Base-by-base conservation (phyloP, 2,888 invertebrate species). In the Watsonalla cultraria region DNA sequence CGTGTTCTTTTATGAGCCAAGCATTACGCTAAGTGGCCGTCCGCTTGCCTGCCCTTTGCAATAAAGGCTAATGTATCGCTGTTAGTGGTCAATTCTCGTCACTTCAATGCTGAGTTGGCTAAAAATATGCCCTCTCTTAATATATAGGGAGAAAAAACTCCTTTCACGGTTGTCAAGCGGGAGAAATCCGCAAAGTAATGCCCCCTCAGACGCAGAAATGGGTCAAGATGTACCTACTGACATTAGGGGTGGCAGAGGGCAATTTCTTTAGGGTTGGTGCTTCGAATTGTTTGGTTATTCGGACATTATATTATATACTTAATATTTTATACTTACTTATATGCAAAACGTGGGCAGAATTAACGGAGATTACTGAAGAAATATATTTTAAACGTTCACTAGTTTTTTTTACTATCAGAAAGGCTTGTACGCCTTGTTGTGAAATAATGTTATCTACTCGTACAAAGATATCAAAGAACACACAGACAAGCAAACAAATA, bases 171-270 rank as follows among this genome's bases (percentile, higher is more conserved):
- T 80, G 77, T 80, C 73, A 76, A 79, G 77, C 72, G 68, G 64
- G 66, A 71, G 66, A 80, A 84, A 80, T 80, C 81, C 76, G 79
- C 82, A 72, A 75, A 77, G 82, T 84, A 82, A 82, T 80, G 74
- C 79, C 67, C 68, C 68, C 68, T 72, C 70, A 65, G 62, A 68
- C 57, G 64, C 70, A 73, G 72, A 84, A 86, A 72, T 78, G 72
- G 86, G 85, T 86, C 86, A 84, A 86, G 85, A 80, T 77, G 78
- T 68, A 70, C 42, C 42, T 42, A 42, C 64, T 64, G 72, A 66
- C 57, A 57, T 39, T 67, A 73, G 74, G 73, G 77, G 54, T 76
- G 75, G 54, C 68, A 61, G 59, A 54, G 62, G 59, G 57, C 56
- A 60, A 59, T 59, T 60, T 56, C 53, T 52, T 56, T 42, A 42